These are phyloP conservation scores for Napeogenes sylphis DNA, from an alignment of 2,888 invertebrate species.

Conservation along the genomic window DNA sequence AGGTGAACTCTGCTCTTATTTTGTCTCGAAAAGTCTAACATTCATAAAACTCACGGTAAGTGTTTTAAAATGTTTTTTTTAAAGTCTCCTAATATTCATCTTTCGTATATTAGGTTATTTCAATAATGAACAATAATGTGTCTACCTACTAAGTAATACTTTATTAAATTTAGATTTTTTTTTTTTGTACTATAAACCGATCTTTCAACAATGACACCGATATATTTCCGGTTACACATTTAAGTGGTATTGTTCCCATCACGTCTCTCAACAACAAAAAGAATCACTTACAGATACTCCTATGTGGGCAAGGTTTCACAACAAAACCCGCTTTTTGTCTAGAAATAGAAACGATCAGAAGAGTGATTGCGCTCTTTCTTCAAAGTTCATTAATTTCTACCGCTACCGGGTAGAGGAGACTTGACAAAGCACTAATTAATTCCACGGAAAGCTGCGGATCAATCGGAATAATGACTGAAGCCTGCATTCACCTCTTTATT, in stretches of 20 bases:
- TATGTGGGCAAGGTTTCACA: background rate
- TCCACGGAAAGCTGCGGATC: slow-evolving; percentile 60
- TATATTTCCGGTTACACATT: no score
- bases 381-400: slow-evolving; percentile 49
- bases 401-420: slow-evolving; percentile 45
- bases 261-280: background rate
- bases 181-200: no score
- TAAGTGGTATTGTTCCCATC: background rate
- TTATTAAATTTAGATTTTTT: no score
- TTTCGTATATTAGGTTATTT: background rate
- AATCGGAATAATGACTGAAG: slow-evolving; percentile 63
- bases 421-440: slow-evolving; percentile 58
- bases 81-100: background rate
- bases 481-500: slow-evolving; percentile 41
- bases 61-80: background rate
- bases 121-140: no score
- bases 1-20: background rate
- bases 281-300: background rate
- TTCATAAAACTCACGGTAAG: background rate
- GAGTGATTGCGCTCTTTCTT: slow-evolving; percentile 39
- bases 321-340: slow-evolving; percentile 5
- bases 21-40: background rate
- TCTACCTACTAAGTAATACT: no score
- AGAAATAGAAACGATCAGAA: slow-evolving; percentile 27
- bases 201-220: no score